phyloP scores from a whole-genome alignment of 2,797 vertebrate genomes.

The Uromys caudimaculatus region DNA sequence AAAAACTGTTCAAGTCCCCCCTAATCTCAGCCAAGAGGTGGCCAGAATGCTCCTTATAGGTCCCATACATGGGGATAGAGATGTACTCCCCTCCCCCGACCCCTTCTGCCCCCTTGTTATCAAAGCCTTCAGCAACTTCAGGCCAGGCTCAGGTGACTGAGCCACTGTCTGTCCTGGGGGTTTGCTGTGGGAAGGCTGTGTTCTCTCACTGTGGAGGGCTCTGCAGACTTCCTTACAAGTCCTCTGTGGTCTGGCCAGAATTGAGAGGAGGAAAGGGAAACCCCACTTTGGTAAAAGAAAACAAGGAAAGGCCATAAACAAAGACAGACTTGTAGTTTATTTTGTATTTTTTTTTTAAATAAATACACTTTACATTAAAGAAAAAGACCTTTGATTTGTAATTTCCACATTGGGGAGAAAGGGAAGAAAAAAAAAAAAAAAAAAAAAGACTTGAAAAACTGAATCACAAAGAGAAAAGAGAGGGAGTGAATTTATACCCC shows the following conservation, averaged over 20 bases:
- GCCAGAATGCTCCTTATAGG: background rate
- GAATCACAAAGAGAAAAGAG: slow-evolving; percentile 86
- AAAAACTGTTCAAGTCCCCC: background rate
- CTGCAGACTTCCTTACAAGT: slow-evolving; percentile 11
- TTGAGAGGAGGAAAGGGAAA: slow-evolving; percentile 6
- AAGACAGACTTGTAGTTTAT: slow-evolving; percentile 86
- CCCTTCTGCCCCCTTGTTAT: background rate
- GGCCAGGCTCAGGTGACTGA: background rate
- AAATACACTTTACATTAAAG: slow-evolving; percentile 93
- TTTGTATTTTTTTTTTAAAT: slow-evolving; percentile 89
- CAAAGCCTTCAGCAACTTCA: background rate
- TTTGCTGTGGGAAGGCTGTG: background rate
- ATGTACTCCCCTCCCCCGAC: background rate
- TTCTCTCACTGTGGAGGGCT: background rate
- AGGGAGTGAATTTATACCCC: slow-evolving; percentile 84
- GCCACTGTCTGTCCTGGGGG: background rate
- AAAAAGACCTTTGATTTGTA: slow-evolving; percentile 90
- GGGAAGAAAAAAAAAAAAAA: background rate
- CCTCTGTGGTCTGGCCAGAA: background rate
- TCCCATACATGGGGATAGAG: background rate
- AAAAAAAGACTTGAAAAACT: slow-evolving; percentile 81
- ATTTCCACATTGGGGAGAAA: slow-evolving; percentile 87
- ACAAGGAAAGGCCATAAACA: slow-evolving; percentile 80
- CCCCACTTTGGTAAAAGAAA: background rate
- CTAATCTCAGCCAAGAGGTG: background rate